Evolutionary conservation across 2,888 invertebrate species (phyloP).

Genomic region (Labia minor): DNA sequence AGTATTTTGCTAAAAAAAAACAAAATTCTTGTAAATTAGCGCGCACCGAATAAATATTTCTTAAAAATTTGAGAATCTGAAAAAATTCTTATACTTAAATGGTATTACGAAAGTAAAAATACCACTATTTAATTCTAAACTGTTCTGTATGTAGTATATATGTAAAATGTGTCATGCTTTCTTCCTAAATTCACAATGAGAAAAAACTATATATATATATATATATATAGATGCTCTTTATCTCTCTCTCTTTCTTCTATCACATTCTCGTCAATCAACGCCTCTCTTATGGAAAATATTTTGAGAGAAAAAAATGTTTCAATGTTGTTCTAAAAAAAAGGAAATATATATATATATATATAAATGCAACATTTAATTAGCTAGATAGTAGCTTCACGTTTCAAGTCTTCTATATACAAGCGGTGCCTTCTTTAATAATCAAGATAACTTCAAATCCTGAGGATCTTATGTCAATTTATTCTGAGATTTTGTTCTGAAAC

Average conservation of each 20-base stretch:
- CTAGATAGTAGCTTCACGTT: constrained; percentile 7
- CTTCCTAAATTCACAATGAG: neutral
- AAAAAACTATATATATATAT: neutral
- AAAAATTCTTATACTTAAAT: neutral
- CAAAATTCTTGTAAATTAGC: neutral
- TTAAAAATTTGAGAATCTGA: neutral
- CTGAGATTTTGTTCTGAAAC: neutral
- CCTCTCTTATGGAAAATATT: too few relatives aligned
- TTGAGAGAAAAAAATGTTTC: too few relatives aligned
- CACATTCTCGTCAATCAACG: neutral
- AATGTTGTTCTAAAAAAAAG: too few relatives aligned
- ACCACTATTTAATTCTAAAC: neutral
- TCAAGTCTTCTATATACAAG: constrained; percentile 3
- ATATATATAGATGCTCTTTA: neutral
- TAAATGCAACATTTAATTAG: neutral
- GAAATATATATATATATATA: neutral
- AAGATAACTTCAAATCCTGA: neutral
- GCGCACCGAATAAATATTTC: neutral
- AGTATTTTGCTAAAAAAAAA: neutral
- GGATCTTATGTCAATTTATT: constrained; percentile 13
- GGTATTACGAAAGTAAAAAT: neutral
- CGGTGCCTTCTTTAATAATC: constrained; percentile 13
- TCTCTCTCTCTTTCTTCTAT: neutral
- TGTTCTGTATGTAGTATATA: neutral
- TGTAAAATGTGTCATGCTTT: neutral